Evolutionary conservation across 92 coral and sea anemone species (phyloP).

Genomic region (Meandrina meandrites): DNA sequence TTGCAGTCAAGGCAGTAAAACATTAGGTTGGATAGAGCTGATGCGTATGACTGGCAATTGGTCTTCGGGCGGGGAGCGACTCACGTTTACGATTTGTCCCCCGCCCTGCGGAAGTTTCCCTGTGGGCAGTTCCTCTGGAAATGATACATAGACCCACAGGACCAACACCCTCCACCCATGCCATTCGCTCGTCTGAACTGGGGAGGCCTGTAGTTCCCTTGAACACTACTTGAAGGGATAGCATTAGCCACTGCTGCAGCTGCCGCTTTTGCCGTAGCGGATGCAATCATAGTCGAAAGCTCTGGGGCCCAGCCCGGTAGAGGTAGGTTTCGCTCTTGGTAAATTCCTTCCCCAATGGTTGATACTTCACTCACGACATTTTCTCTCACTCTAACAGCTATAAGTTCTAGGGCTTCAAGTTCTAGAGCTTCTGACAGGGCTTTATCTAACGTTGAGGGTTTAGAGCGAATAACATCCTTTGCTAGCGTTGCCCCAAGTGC

Average conservation of each 20-base stretch:
- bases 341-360: not conserved
- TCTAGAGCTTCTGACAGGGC: conserved; percentile 44
- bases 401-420: conserved; percentile 34
- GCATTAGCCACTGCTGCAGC: conserved; percentile 40
- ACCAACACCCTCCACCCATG: too few relatives aligned
- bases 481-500: too few relatives aligned
- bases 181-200: too few relatives aligned
- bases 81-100: too few relatives aligned
- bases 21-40: conserved; percentile 20
- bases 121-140: too few relatives aligned
- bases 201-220: too few relatives aligned
- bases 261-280: conserved; percentile 41
- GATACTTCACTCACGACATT: conserved; percentile 38
- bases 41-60: conserved; percentile 35
- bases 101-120: too few relatives aligned
- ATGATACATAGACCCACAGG: too few relatives aligned
- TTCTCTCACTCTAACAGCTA: too few relatives aligned
- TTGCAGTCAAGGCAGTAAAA: conserved; percentile 15
- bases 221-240: conserved; percentile 13
- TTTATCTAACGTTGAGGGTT: conserved; percentile 26
- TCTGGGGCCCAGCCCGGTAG: conserved; percentile 38
- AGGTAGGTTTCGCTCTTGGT: too few relatives aligned
- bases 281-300: conserved; percentile 39
- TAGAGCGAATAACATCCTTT: too few relatives aligned
- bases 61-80: too few relatives aligned